Evolutionary conservation across 2,113 vertebrate genomes (phyloP).

Genomic region (chimpanzee (Pan troglodytes)): NHGRI_mPanTro3-v2.1_pri NC_072412.2:36975001-36975500

Average conservation of each 20-base stretch:
- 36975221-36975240: slow-evolving; percentile 16
- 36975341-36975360: not conserved
- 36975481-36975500: not conserved
- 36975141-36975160: not conserved
- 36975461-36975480: not conserved
- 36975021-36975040: not conserved
- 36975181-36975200: not conserved
- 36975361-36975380: not conserved
- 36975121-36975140: not conserved
- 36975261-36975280: not conserved
- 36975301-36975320: no score
- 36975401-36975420: not conserved
- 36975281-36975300: not conserved
- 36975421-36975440: not conserved
- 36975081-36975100: not conserved
- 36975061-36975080: not conserved
- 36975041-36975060: not conserved
- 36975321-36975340: not conserved
- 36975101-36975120: not conserved
- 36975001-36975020: not conserved
- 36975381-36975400: not conserved
- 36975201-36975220: not conserved
- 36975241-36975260: not conserved
- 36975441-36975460: not conserved
- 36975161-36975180: not conserved